Evolutionary conservation across 2,113 vertebrate species (phyloP).

Genomic region (Syngnathoides biaculeatus): DNA sequence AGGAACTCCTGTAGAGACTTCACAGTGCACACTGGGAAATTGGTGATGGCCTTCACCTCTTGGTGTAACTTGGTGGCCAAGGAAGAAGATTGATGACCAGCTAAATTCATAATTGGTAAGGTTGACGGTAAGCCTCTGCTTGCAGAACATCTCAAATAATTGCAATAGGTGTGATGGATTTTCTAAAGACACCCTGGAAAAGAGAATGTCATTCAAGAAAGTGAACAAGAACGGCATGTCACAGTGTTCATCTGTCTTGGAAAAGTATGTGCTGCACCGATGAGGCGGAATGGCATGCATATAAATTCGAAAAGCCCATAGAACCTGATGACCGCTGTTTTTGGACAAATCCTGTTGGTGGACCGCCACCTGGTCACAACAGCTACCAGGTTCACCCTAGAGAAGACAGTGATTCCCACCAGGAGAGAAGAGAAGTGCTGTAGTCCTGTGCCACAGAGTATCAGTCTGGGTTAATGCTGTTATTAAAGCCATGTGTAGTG

Average conservation of each 20-base stretch:
- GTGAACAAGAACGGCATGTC: not conserved
- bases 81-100: not conserved
- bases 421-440: not conserved
- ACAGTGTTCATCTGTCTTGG: not conserved
- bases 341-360: not conserved
- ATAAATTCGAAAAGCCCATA: not conserved
- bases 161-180: not conserved
- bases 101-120: not conserved
- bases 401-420: not conserved
- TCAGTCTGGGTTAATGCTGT: not conserved
- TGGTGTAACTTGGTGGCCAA: not conserved
- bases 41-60: not conserved
- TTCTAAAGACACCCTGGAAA: not conserved
- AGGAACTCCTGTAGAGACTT: conserved; percentile 5
- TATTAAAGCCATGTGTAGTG: not conserved
- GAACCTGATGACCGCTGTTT: conserved; percentile 3
- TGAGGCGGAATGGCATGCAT: conserved; percentile 1
- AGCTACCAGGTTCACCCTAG: no score
- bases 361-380: not conserved
- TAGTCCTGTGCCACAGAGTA: not conserved
- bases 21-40: not conserved
- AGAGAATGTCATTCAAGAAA: not conserved
- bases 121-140: not conserved
- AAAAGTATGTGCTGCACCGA: not conserved
- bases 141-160: not conserved